Evolutionary conservation across 2,888 invertebrate genomes (phyloP), one percentile per base, ranked within the genome.

Genomic region (Smittia sp.): DNA sequence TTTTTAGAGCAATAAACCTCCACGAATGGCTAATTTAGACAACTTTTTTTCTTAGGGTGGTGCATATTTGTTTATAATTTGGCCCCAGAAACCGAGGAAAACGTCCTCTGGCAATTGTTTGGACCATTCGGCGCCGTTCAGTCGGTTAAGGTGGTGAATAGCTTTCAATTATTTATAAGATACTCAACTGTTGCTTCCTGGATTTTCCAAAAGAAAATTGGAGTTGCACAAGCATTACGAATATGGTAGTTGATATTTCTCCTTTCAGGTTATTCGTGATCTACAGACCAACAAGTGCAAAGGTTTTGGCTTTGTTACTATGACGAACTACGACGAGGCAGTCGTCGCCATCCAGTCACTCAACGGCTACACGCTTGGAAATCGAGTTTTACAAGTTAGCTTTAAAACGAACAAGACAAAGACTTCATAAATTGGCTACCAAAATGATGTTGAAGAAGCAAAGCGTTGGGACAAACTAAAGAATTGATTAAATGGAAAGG

Each of bases 261-360:
- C 15, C 15, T 62, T 72, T 18, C 39, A 74, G 74, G 96, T 97
- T 79, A 94, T 96, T 81, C 90, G 95, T 80, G 96, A 97, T 86
- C 89, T 94, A 79, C 91, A 94, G 80, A 96, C 96, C 77, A 95
- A 95, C 86, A 97, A 97, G 84, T 97, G 97, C 86, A 97, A 96
- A 86, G 98, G 98, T 76, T 98, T 96, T 84, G 98, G 96, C 78
- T 97, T 97, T 84, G 96, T 98, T 78, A 96, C 96, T 77, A 98
- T 98, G 97, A 96, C 96, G 81, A 96, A 96, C 84, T 97, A 98
- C 82, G 96, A 97, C 80, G 97, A 98, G 84, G 95, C 97, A 75
- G 90, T 96, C 76, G 93, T 95, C 79, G 97, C 98, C 78, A 97
- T 97, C 81, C 94, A 96, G 84, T 94, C 94, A 77, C 87, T 98